These are phyloP conservation scores for Tiphia femorata DNA, from an alignment of 2,888 invertebrate species.

Conservation along the genomic window DNA sequence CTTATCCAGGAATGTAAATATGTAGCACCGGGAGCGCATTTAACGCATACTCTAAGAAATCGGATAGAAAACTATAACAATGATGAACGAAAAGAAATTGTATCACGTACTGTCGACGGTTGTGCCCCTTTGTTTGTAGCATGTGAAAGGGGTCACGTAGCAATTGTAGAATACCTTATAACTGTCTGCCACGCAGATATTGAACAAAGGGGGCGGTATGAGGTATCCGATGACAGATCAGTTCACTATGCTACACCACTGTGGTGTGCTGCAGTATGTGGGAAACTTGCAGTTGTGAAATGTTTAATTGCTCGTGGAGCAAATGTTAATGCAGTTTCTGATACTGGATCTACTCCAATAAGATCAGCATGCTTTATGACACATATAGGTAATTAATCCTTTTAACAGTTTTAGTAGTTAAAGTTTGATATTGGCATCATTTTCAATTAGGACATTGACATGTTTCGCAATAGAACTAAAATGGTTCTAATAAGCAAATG, in stretches of 20 bases:
- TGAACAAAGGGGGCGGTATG: slow-evolving; percentile 88
- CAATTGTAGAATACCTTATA: slow-evolving; percentile 88
- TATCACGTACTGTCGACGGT: slow-evolving; percentile 78
- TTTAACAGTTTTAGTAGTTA: neutral
- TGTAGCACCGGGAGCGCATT: slow-evolving; percentile 78
- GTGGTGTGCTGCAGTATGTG: slow-evolving; percentile 93
- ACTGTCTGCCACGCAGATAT: slow-evolving; percentile 85
- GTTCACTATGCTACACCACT: slow-evolving; percentile 88
- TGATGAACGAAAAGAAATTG: slow-evolving; percentile 77
- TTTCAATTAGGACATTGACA: neutral
- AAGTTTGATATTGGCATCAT: neutral
- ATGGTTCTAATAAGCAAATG: slow-evolving; percentile 1
- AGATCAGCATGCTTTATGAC: slow-evolving; percentile 95
- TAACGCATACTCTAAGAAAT: slow-evolving; percentile 72
- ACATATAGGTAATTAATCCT: slow-evolving; percentile 76
- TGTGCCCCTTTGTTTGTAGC: slow-evolving; percentile 87
- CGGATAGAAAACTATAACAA: slow-evolving; percentile 74
- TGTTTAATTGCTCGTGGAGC: slow-evolving; percentile 85
- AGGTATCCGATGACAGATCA: slow-evolving; percentile 85
- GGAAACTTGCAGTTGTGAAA: slow-evolving; percentile 82
- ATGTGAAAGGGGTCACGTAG: slow-evolving; percentile 83
- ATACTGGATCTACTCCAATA: slow-evolving; percentile 90
- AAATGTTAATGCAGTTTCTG: slow-evolving; percentile 87
- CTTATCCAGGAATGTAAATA: slow-evolving; percentile 77
- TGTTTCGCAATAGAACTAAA: slow-evolving; percentile 16